phyloP scores from a whole-genome alignment of 2,888 invertebrate species.

The Volucella inflata region DNA sequence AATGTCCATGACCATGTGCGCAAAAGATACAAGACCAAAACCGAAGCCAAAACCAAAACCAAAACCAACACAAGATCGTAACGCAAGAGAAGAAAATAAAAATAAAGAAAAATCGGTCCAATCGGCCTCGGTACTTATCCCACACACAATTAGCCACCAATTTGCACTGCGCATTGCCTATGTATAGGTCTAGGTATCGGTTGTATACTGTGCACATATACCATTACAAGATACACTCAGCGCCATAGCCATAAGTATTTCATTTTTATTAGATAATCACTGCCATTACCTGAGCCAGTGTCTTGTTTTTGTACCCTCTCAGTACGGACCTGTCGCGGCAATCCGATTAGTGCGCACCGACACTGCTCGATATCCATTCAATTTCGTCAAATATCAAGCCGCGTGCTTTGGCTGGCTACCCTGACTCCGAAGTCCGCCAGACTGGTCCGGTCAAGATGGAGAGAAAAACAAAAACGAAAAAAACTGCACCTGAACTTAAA shows the following conservation, averaged over 20 bases:
- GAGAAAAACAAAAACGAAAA: neutral
- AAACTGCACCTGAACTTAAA: conserved; percentile 72
- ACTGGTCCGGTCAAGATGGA: conserved; percentile 56
- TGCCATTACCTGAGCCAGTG: conserved; percentile 55
- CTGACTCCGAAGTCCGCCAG: conserved; percentile 59
- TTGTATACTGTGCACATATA: conserved; percentile 19
- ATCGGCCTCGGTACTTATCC: conserved; percentile 71
- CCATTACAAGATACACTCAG: conserved; percentile 9
- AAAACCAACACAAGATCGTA: conserved; percentile 10
- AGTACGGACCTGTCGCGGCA: conserved; percentile 15
- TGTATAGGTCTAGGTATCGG: neutral
- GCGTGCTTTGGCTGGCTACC: conserved; percentile 40
- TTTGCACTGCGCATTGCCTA: conserved; percentile 54
- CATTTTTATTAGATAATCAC: conserved; percentile 71
- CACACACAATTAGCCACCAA: conserved; percentile 74
- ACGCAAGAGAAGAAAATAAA: conserved; percentile 10
- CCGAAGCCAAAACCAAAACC: conserved; percentile 19
- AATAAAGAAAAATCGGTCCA: conserved; percentile 40
- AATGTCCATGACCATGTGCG: conserved; percentile 70
- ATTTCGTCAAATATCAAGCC: conserved; percentile 64
- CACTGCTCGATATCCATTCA: conserved; percentile 59
- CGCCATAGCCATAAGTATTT: conserved; percentile 44
- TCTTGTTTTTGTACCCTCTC: conserved; percentile 36
- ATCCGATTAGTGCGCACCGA: neutral
- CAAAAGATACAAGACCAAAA: conserved; percentile 26